phyloP scores from a whole-genome alignment of 2,888 invertebrate species.

The Mechanitis mazaeus region DNA sequence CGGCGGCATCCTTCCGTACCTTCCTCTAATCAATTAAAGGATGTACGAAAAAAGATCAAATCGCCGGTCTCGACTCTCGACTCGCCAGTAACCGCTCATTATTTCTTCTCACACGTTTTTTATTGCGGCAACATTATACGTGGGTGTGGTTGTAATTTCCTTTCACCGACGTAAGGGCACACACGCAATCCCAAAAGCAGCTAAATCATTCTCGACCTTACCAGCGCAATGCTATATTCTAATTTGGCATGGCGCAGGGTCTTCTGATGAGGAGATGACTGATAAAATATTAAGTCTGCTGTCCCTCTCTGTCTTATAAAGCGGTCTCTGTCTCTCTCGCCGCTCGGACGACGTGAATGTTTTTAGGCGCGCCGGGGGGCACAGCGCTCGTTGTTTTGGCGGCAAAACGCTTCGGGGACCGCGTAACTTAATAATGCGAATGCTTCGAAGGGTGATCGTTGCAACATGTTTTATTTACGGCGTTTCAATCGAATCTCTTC shows the following conservation, averaged over 20 bases:
- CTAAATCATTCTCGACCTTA: slow-evolving; percentile 42
- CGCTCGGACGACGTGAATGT: slow-evolving; percentile 60
- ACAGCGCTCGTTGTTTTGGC: slow-evolving; percentile 76
- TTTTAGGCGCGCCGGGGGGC: slow-evolving; percentile 76
- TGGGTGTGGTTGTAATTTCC: slow-evolving; percentile 78
- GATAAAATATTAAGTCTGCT: slow-evolving; percentile 72
- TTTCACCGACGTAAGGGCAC: slow-evolving; percentile 77
- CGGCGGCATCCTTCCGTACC: slow-evolving; percentile 35
- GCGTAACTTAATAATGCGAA: slow-evolving; percentile 74
- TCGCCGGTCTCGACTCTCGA: slow-evolving; percentile 52
- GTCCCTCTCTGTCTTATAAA: slow-evolving; percentile 63
- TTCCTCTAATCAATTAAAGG: slow-evolving; percentile 69
- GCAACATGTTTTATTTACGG: slow-evolving; percentile 76
- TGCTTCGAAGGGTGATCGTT: slow-evolving; percentile 60
- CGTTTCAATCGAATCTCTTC: slow-evolving; percentile 66
- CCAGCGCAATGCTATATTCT: background rate
- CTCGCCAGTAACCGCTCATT: slow-evolving; percentile 76
- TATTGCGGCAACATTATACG: slow-evolving; percentile 76
- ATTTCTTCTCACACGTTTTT: slow-evolving; percentile 77
- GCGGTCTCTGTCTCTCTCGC: slow-evolving; percentile 54
- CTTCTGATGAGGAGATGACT: slow-evolving; percentile 67
- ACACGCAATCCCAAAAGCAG: slow-evolving; percentile 59
- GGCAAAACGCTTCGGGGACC: slow-evolving; percentile 75
- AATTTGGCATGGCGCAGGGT: slow-evolving; percentile 32
- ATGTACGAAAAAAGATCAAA: slow-evolving; percentile 60